phyloP scores from a whole-genome alignment of 2,888 invertebrate genomes.

The Agrochola litura region DNA sequence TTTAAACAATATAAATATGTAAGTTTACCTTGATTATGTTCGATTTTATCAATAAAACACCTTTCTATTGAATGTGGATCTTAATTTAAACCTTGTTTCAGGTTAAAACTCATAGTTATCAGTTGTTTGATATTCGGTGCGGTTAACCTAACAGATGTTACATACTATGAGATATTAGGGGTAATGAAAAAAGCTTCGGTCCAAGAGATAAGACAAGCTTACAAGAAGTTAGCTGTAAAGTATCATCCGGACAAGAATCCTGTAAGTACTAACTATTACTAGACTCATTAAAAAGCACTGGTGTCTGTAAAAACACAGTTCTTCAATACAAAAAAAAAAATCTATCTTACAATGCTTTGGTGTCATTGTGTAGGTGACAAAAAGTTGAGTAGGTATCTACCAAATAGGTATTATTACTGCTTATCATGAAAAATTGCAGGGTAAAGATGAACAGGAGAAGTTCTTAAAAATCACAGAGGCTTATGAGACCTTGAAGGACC shows the following conservation, averaged over 20 bases:
- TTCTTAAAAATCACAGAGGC: conserved; percentile 95
- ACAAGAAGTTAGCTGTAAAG: conserved; percentile 94
- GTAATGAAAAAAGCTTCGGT: conserved; percentile 92
- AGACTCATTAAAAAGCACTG: background rate
- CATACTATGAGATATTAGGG: conserved; percentile 92
- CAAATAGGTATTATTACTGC: background rate
- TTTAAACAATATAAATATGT: conserved; percentile 54
- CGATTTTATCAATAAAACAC: conserved; percentile 6
- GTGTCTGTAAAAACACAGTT: background rate
- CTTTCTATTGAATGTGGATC: background rate
- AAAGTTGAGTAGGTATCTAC: background rate
- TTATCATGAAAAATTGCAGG: conserved; percentile 84
- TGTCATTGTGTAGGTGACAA: background rate
- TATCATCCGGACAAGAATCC: conserved; percentile 94
- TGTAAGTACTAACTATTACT: conserved; percentile 78
- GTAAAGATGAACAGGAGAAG: conserved; percentile 93
- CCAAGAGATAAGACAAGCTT: conserved; percentile 94
- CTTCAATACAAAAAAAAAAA: background rate
- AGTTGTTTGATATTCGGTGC: conserved; percentile 70
- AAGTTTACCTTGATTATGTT: conserved; percentile 46
- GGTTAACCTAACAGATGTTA: conserved; percentile 80
- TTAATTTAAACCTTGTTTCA: conserved; percentile 64
- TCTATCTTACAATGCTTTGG: background rate
- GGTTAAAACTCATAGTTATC: conserved; percentile 76
- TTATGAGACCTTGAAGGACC: conserved; percentile 96